phyloP scores from a whole-genome alignment of 2,113 vertebrate genomes.

The Pampusana beccarii region DNA sequence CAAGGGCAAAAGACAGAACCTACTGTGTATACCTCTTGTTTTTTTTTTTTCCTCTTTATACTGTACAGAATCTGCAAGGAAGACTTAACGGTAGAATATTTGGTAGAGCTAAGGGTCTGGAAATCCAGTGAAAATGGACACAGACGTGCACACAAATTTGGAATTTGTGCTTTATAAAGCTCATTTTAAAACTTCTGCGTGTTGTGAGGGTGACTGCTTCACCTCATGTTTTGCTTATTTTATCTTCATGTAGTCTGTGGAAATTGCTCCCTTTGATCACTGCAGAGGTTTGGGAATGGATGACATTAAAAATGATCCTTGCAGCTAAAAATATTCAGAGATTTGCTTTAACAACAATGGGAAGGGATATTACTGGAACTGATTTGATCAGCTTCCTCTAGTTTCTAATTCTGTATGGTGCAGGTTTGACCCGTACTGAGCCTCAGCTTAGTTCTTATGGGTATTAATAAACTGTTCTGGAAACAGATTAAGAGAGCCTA shows the following conservation, averaged over 20 bases:
- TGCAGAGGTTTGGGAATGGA: constrained; percentile 56
- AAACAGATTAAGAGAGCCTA: constrained; percentile 12
- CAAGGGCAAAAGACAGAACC: constrained; percentile 65
- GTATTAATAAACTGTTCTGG: constrained; percentile 48
- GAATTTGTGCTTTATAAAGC: constrained; percentile 57
- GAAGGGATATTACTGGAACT: constrained; percentile 5
- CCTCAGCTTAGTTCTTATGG: constrained; percentile 48
- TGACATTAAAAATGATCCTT: constrained; percentile 63
- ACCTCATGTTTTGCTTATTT: constrained; percentile 61
- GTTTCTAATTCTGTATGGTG: constrained; percentile 3
- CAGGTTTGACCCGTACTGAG: neutral
- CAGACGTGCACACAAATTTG: constrained; percentile 11
- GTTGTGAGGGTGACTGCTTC: constrained; percentile 58
- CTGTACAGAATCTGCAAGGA: constrained; percentile 70
- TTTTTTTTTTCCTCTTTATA: constrained; percentile 76
- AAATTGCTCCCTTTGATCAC: constrained; percentile 65
- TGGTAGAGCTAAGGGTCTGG: constrained; percentile 46
- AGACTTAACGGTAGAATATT: constrained; percentile 17
- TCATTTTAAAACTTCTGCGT: constrained; percentile 62
- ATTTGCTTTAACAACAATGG: constrained; percentile 34
- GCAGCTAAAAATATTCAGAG: constrained; percentile 48
- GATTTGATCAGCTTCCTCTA: neutral
- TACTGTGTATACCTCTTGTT: constrained; percentile 74
- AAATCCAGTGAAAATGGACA: constrained; percentile 33
- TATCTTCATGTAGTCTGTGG: constrained; percentile 51